Evolutionary conservation across 2,888 invertebrate species (phyloP), one percentile per base, ranked within the genome.

Genomic region (Pammene aurita): DNA sequence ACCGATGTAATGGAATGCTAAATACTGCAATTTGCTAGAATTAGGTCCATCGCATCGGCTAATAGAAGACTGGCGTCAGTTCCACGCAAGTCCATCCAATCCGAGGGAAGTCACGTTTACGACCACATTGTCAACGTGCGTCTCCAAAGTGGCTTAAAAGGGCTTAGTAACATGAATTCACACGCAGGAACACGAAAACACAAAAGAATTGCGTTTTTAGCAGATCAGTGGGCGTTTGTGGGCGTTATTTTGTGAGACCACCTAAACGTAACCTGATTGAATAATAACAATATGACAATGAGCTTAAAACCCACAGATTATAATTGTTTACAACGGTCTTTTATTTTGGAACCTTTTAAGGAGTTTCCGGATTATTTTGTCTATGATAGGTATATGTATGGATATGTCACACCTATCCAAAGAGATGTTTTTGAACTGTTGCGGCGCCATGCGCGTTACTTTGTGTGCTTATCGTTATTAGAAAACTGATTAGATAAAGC

Each of bases 21-120:
- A 26, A 58, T 35, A 62, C 62, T 55, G 34, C 52, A 52, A 62
- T 56, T 67, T 48, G 42, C 38, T 50, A 38, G 57, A 68, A 68
- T 68, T 68, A 46, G 68, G 58, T 54, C 38, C 58, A 68, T 58
- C 50, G 38, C 58, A 68, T 58, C 50, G 38, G 38, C 46, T 68
- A 68, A 68, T 64, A 58, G 68, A 54, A n/a, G 42, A 10, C n/a
- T 68, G 64, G 64, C 68, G 58, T 64, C 68, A 58, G 54, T 57
- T 10, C 18, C 38, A 41, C 16, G 14, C 11, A 18, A 50, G 35
- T 26, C 63, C 44, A 7, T 41, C 14, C 38, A 41, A 58, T 68
- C 26, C 46, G 11, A 35, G 14, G 14, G 38, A 58, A 58, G 68
- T 68, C 68, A 64, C 68, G 68, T 68, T 68, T 58, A 11, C 57